A percentile compares a stretch with the other conserved stretches of the same genome.
phyloP scores from a whole-genome alignment of 2,888 invertebrate species.

The Archips crataeganus region DNA sequence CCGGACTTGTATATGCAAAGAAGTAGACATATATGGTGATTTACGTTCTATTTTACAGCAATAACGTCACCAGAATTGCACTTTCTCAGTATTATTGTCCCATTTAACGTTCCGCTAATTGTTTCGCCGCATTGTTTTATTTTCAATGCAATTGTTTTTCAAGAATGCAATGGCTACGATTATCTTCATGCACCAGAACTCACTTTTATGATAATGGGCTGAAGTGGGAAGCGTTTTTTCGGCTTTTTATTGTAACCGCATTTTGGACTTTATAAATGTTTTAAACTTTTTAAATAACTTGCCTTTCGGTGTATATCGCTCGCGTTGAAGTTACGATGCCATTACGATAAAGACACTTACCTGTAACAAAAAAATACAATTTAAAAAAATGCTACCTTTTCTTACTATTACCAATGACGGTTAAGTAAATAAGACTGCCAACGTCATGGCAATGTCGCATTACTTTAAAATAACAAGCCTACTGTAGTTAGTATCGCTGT shows the following conservation, averaged over 20 bases:
- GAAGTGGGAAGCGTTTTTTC: neutral
- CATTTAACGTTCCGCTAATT: conserved; percentile 1
- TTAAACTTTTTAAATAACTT: conserved; percentile 2
- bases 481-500: too few species aligned
- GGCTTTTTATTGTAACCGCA: neutral
- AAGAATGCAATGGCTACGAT: neutral
- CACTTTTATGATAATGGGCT: conserved; percentile 27
- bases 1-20: neutral
- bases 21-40: neutral
- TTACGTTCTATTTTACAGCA: neutral
- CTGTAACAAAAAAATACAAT: conserved; percentile 25
- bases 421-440: too few species aligned
- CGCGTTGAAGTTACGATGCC: neutral
- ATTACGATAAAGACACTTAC: conserved; percentile 20
- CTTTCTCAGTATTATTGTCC: neutral
- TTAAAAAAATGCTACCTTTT: neutral
- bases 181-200: conserved; percentile 13
- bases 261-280: neutral
- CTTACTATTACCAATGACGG: too few species aligned
- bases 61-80: neutral
- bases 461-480: too few species aligned
- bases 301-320: conserved; percentile 7
- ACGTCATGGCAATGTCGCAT: too few species aligned
- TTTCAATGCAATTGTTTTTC: conserved; percentile 15
- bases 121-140: neutral